Conservation (phyloP, 2,888 invertebrate species). For the Pseudeuparius sepicola region DNA sequence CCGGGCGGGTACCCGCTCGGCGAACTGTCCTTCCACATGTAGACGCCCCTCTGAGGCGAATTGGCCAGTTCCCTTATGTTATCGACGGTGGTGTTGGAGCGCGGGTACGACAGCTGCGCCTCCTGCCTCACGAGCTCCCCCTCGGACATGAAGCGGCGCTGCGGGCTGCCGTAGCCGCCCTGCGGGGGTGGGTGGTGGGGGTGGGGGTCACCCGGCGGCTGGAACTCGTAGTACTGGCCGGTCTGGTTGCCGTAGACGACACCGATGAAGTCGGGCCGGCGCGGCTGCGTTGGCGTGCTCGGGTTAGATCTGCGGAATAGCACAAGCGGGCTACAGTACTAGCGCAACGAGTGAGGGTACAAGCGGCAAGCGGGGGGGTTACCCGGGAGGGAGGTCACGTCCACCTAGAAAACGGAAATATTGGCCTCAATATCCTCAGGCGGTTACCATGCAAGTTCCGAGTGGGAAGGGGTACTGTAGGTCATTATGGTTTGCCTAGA, state of each 20-base stretch:
- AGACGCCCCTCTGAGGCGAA: constrained; percentile 72
- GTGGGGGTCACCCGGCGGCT: constrained; percentile 33
- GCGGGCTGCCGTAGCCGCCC: constrained; percentile 46
- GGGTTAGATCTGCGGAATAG: constrained; percentile 72
- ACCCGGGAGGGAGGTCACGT: constrained; percentile 31
- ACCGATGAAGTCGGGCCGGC: constrained; percentile 80
- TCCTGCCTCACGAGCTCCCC: constrained; percentile 67
- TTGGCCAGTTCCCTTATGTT: constrained; percentile 83
- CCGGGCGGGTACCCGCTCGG: constrained; percentile 49
- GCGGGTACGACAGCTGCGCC: constrained; percentile 52
- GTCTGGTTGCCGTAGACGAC: constrained; percentile 44
- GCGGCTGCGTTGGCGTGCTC: constrained; percentile 82
- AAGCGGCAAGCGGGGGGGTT: constrained; percentile 5
- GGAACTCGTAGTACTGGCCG: constrained; percentile 37
- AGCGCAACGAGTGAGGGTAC: constrained; percentile 7
- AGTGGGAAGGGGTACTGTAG: no score
- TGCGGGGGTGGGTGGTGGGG: constrained; percentile 24
- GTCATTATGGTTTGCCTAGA: no score
- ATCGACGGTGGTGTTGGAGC: constrained; percentile 69
- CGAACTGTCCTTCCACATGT: constrained; percentile 71
- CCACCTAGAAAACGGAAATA: constrained; percentile 35
- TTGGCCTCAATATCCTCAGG: no score
- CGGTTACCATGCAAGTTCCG: no score
- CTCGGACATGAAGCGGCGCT: constrained; percentile 67
- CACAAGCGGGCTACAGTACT: constrained; percentile 27